Percentiles rank a stretch among this genome's conserved stretches.
Conservation (phyloP, 2,888 invertebrate genomes). For the Pristionchus japonicus region DNA sequence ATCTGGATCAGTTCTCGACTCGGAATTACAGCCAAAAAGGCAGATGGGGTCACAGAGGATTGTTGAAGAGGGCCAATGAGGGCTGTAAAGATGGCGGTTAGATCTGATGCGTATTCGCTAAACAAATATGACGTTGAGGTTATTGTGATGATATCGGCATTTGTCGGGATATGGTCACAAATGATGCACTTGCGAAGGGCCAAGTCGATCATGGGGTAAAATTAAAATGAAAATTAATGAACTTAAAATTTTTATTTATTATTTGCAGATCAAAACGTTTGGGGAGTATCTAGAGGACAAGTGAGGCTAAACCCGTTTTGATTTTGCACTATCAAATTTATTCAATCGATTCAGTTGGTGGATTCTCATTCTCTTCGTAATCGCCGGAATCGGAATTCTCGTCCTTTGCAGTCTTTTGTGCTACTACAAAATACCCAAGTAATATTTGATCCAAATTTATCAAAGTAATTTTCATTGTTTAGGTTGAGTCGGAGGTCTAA, state of each 20-base stretch:
- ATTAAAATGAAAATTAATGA: background rate
- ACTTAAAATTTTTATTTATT: background rate
- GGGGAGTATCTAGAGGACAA: background rate
- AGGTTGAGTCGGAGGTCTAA: background rate
- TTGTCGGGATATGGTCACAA: background rate
- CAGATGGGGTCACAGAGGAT: background rate
- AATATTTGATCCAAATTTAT: background rate
- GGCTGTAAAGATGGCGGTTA: background rate
- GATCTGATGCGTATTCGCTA: background rate
- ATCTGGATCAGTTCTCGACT: background rate
- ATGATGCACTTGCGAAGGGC: background rate
- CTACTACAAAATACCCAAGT: background rate
- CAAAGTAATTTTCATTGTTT: background rate
- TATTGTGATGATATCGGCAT: background rate
- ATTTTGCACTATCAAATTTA: background rate
- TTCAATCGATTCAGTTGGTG: background rate
- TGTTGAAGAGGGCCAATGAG: background rate
- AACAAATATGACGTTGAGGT: background rate
- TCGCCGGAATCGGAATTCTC: background rate
- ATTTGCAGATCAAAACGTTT: background rate
- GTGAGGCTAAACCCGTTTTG: too few species aligned
- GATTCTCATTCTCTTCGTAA: background rate
- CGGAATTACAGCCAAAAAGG: background rate
- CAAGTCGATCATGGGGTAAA: background rate
- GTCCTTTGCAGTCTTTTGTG: background rate